Conservation (phyloP, 2,113 vertebrate species). For the Ascaphus truei region DNA sequence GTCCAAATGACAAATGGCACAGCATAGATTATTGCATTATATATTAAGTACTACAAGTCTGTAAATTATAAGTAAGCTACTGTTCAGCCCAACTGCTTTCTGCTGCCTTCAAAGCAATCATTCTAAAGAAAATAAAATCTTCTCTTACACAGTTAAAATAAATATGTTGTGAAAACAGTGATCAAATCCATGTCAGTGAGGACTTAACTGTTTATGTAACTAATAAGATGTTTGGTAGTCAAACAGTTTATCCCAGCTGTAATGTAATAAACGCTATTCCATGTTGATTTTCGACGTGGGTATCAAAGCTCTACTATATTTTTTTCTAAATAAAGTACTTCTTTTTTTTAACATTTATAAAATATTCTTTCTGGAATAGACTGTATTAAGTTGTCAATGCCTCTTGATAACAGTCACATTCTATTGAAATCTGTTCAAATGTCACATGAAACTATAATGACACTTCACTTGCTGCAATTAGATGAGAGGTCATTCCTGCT, state of each 20-base stretch:
- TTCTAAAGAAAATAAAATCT: slow-evolving; percentile 32
- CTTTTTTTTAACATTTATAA: no score
- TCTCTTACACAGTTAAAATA: slow-evolving; percentile 52
- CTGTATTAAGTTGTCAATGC: no score
- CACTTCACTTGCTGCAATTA: slow-evolving; percentile 12
- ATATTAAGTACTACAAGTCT: slow-evolving; percentile 95
- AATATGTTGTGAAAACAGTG: slow-evolving; percentile 60
- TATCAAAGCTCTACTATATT: no score
- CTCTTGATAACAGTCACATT: no score
- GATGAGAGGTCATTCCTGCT: not conserved
- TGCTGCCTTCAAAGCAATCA: slow-evolving; percentile 51
- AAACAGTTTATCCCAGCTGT: no score
- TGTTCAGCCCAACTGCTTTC: slow-evolving; percentile 63
- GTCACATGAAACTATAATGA: slow-evolving; percentile 24
- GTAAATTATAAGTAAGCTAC: slow-evolving; percentile 92
- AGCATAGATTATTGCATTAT: slow-evolving; percentile 95
- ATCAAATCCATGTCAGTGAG: slow-evolving; percentile 50
- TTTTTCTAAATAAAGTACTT: no score
- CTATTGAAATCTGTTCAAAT: slow-evolving; percentile 14
- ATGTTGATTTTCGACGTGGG: not conserved
- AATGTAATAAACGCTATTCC: not conserved
- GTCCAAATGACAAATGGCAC: slow-evolving; percentile 94
- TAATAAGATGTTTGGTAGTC: not conserved
- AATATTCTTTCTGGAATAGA: no score
- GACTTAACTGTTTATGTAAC: slow-evolving; percentile 39